These are phyloP conservation scores for Illadopsis cleaveri DNA, from an alignment of 2,113 vertebrate species.

Conservation along the genomic window DNA sequence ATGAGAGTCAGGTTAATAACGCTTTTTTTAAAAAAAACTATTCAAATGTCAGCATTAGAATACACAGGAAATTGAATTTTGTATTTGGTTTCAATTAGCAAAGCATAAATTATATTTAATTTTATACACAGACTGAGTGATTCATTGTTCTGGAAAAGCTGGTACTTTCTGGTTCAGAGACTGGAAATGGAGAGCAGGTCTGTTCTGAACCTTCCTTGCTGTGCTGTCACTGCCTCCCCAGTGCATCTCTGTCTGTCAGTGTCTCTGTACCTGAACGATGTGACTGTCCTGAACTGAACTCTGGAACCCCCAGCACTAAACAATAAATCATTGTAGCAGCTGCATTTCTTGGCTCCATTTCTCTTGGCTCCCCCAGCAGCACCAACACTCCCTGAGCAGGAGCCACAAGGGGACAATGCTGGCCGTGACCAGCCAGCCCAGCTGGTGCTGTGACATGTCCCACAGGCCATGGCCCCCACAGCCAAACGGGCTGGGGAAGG, in stretches of 20 bases:
- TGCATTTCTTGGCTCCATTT: background rate
- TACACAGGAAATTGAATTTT: constrained; percentile 72
- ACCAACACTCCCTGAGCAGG: rapidly evolving
- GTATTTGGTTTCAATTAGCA: constrained; percentile 79
- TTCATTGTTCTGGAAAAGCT: constrained; percentile 62
- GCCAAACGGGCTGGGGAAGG: background rate
- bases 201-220: background rate
- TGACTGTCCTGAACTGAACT: background rate
- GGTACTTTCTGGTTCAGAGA: constrained; percentile 25
- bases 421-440: rapidly evolving
- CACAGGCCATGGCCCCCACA: rapidly evolving
- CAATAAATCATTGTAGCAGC: constrained; percentile 51
- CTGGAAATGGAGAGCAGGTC: constrained; percentile 10
- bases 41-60: constrained; percentile 55
- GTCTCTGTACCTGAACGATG: constrained; percentile 34
- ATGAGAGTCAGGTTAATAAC: constrained; percentile 39
- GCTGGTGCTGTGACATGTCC: too few relatives aligned
- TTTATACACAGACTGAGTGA: constrained; percentile 55
- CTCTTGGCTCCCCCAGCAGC: background rate
- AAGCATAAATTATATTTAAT: constrained; percentile 76
- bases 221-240: background rate
- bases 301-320: constrained; percentile 27
- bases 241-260: background rate
- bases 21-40: background rate
- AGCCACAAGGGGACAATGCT: rapidly evolving